phyloP scores from a whole-genome alignment of 1,140 invertebrate genomes.

The Rhizoglyphus robini region DNA sequence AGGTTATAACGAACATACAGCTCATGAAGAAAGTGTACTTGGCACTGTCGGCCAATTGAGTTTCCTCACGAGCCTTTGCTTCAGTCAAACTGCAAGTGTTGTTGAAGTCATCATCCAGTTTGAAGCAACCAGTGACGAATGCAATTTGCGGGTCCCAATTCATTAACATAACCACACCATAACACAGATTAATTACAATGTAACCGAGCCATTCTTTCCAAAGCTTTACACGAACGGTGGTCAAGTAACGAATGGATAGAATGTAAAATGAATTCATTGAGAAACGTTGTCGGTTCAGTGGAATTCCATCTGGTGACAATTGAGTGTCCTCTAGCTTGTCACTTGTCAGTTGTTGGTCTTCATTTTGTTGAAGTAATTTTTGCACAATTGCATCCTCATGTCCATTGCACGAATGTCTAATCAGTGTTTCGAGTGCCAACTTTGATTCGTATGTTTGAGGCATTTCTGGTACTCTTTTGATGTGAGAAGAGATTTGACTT shows the following conservation, averaged over 20 bases:
- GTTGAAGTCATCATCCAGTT: background rate
- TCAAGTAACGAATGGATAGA: background rate
- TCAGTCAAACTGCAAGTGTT: background rate
- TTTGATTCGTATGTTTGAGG: background rate
- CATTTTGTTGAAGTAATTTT: background rate
- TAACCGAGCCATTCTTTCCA: background rate
- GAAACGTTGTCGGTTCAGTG: background rate
- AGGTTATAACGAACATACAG: background rate
- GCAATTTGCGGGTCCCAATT: background rate
- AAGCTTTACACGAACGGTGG: background rate
- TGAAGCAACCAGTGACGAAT: background rate
- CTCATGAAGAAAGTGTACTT: background rate
- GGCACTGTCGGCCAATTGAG: background rate
- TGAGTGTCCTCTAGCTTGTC: background rate
- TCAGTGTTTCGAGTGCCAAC: background rate
- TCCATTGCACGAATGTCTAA: conserved; percentile 1
- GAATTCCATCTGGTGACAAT: background rate
- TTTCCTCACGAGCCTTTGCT: too few species aligned
- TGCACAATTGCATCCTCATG: background rate
- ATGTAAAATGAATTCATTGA: background rate
- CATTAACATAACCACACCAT: background rate
- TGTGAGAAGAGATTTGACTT: background rate
- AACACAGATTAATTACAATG: background rate
- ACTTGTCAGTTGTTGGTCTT: background rate
- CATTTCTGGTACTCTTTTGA: background rate